Base-by-base conservation (phyloP, 2,797 vertebrate species). In the Naso thynnoides region DNA sequence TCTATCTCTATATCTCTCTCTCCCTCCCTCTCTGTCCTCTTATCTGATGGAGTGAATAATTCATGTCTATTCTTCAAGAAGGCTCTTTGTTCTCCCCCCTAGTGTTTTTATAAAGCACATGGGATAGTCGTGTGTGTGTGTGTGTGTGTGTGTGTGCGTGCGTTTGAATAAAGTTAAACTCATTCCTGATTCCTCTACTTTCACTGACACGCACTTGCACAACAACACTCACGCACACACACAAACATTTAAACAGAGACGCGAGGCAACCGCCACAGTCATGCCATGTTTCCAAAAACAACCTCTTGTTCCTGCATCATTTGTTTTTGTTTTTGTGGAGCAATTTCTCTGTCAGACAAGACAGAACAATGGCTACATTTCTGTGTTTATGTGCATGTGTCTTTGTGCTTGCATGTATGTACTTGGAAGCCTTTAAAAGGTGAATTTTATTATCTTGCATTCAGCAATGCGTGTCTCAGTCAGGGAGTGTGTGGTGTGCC, bases 21-120 rank as follows among this genome's bases (percentile, higher is more conserved):
- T 50, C 41, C 47, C 18, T 60, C 82, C 29, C 57, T 81, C 58
- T 80, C 62, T 58, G 23, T 81, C 68, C 81, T 79, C 76, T 86
- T 78, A 80, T 88, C 84, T 84, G 84, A 89, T 82, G 64, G 64
- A 81, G 77, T 92, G 88, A 91, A 92, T 93, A 82, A 92, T 93
- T 93, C 81, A 93, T 91, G 84, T 70, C 68, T 78, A 68, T 81
- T 86, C 82, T 91, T 90, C 79, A 86, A 89, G 90, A 76, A 89
- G 82, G 61, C 78, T 89, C 89, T 92, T 89, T 88, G 86, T 86
- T 85, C 81, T 78, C 74, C 78, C 86, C 73, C 67, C 64, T 42
- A 36, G 72, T 81, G 78, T 86, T 83, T 85, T 88, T 80, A 84
- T 80, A 69, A 83, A 87, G 80, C 86, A 82, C 85, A 81, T 38